Conservation (phyloP, 1,140 invertebrate genomes). For the Rhagoletis zephyria region DNA sequence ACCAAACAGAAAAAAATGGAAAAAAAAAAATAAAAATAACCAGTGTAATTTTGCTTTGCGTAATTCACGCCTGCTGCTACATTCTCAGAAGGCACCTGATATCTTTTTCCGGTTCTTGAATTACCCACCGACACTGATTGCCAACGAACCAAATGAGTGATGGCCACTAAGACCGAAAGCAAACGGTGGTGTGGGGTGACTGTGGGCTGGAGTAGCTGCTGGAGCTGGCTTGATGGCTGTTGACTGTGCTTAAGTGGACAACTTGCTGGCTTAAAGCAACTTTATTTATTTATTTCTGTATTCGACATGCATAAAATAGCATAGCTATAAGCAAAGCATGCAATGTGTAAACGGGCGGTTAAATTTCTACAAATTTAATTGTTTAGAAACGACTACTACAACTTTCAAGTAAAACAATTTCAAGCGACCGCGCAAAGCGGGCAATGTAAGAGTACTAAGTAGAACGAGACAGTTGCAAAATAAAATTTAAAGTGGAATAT, state of each 20-base stretch:
- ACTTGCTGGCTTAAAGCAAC: slow-evolving; percentile 17
- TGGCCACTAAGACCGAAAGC: background rate
- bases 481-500: background rate
- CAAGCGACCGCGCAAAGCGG: background rate
- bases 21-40: no score
- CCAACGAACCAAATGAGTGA: slow-evolving; percentile 29
- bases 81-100: slow-evolving; percentile 23
- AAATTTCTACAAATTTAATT: slow-evolving; percentile 14
- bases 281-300: background rate
- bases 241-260: background rate
- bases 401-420: slow-evolving; percentile 35
- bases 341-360: slow-evolving; percentile 10
- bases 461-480: slow-evolving; percentile 18
- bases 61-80: background rate
- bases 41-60: background rate
- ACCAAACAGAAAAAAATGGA: background rate
- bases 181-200: background rate
- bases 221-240: background rate
- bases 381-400: background rate
- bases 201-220: background rate
- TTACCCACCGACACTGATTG: slow-evolving; percentile 25
- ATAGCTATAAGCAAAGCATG: background rate
- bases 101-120: slow-evolving; percentile 45
- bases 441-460: background rate
- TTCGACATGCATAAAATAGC: no score